Base-by-base conservation (phyloP, 2,113 vertebrate genomes). In the Cyanoderma ruficeps region DNA sequence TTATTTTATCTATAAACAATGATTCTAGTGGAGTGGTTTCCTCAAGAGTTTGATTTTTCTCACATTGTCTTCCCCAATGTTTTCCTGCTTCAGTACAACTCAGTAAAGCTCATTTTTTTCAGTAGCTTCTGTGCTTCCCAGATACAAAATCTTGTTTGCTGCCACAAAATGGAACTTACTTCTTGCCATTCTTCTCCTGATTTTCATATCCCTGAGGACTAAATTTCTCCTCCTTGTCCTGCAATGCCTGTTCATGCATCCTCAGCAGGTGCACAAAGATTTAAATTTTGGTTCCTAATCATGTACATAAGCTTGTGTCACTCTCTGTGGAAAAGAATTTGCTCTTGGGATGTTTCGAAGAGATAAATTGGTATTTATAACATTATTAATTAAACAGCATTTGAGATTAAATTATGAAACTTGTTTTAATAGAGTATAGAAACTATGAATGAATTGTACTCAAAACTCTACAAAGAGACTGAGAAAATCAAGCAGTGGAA, bases 401-500 rank as follows among this genome's bases (percentile, higher is more conserved):
- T 78, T 96, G 69, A 89, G 56, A 86, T 71, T 60, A 81, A 88
- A 59, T 70, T 95, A 70, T 93, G 47, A 67, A 96, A 95, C 37
- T 12, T 95, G 15, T 93, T 98, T 97, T 83, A 93, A 79, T 78
- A 99, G 98, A 98, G 94, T 83, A 74, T 96, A 67, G 96, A 98
- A 92, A 97, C 91, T 84, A 96, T 98, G 79, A 98, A 97, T 90
- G 98, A 98, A 81, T 95, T 99, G 50, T 99, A 98, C 97, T 98
- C 98, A 92, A 99, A 98, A 95, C 94, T 41, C 13, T 21, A 98
- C 97, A 98, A 98, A 94, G 99, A 99, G 90, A 98, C 98, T 91
- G 99, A 99, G 94, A 99, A 98, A 97, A 98, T 99, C 71, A 99
- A 98, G 94, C 96, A 46, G 44, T 99, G 99, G 99, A 99, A 99